phyloP scores from a whole-genome alignment of 1,140 invertebrate genomes.

The Drosophila equinoxialis region DNA sequence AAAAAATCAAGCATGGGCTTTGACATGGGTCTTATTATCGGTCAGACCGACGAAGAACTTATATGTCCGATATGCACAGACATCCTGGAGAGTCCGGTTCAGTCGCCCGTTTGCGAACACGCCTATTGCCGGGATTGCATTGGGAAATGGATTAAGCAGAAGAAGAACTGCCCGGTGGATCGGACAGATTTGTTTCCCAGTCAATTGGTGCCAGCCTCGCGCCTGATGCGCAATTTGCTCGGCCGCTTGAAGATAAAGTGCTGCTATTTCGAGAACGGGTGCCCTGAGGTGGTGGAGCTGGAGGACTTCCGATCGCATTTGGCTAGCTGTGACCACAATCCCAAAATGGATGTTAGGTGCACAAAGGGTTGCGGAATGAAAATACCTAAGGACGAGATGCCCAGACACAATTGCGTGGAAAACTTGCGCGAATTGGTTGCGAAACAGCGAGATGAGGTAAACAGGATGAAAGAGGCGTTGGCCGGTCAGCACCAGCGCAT shows the following conservation, averaged over 20 bases:
- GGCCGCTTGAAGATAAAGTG: conserved; percentile 51
- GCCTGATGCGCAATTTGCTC: conserved; percentile 68
- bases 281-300: conserved; percentile 23
- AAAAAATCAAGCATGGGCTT: conserved; percentile 49
- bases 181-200: conserved; percentile 32
- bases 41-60: conserved; percentile 61
- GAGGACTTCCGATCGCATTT: conserved; percentile 58
- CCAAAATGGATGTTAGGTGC: conserved; percentile 52
- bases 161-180: conserved; percentile 60
- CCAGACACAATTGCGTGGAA: conserved; percentile 50
- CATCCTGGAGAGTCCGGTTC: conserved; percentile 62
- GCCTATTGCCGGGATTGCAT: conserved; percentile 60
- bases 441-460: conserved; percentile 22
- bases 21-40: conserved; percentile 52
- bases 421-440: conserved; percentile 49
- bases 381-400: conserved; percentile 61
- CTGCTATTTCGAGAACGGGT: conserved; percentile 46
- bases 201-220: conserved; percentile 44
- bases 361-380: conserved; percentile 54
- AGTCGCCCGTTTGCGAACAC: conserved; percentile 58
- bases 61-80: conserved; percentile 64
- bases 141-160: conserved; percentile 57
- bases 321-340: conserved; percentile 47
- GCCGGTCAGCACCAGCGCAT: conserved; percentile 32
- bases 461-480: conserved; percentile 27